phyloP scores from a whole-genome alignment of 1,140 invertebrate species.

The Epicauta chinensis region DNA sequence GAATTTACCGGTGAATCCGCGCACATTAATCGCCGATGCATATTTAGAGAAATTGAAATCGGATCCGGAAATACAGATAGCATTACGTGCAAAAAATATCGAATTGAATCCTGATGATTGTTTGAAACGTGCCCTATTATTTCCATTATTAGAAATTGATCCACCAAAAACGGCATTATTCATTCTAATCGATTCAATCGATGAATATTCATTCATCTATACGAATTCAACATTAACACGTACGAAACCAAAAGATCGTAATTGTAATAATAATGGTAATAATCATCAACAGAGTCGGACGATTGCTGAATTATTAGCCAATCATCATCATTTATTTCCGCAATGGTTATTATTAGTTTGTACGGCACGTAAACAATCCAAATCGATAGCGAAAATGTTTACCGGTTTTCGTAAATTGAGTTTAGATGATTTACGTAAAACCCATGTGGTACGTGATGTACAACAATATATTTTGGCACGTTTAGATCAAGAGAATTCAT shows the following conservation, averaged over 20 bases:
- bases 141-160: slow-evolving; percentile 78
- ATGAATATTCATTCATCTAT: slow-evolving; percentile 57
- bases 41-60: slow-evolving; percentile 73
- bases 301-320: slow-evolving; percentile 79
- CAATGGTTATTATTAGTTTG: slow-evolving; percentile 89
- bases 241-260: slow-evolving; percentile 44
- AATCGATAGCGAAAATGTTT: slow-evolving; percentile 84
- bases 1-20: slow-evolving; percentile 54
- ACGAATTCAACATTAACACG: slow-evolving; percentile 42
- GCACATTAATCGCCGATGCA: slow-evolving; percentile 64
- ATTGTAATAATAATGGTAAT: slow-evolving; percentile 6
- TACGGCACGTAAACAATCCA: slow-evolving; percentile 80
- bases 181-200: slow-evolving; percentile 86
- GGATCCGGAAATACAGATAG: slow-evolving; percentile 69
- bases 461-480: slow-evolving; percentile 91
- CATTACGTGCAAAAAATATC: slow-evolving; percentile 62
- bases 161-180: slow-evolving; percentile 77
- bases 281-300: slow-evolving; percentile 52
- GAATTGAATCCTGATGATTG: slow-evolving; percentile 84
- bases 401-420: slow-evolving; percentile 91
- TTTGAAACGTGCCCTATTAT: slow-evolving; percentile 80
- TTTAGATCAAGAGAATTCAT: slow-evolving; percentile 74
- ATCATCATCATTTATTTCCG: slow-evolving; percentile 88
- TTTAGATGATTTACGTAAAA: slow-evolving; percentile 82
- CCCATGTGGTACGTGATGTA: slow-evolving; percentile 83